These are phyloP conservation scores for Gymnobelideus leadbeateri DNA, from an alignment of 2,113 vertebrate genomes.

Conservation along the genomic window DNA sequence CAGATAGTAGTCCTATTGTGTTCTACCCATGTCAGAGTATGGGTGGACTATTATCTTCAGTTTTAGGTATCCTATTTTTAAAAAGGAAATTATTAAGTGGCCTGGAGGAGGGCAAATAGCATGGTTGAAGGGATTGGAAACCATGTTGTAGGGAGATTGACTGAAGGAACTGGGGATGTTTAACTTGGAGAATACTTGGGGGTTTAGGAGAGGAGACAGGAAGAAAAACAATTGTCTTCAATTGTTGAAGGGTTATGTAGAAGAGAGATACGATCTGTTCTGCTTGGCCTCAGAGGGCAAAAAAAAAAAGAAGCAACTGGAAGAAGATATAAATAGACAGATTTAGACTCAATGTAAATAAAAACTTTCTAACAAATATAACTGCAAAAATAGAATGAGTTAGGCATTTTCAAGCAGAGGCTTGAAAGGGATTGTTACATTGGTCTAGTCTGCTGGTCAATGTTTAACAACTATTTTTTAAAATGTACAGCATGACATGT, in stretches of 20 bases:
- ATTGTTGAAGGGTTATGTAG: neutral
- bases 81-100: neutral
- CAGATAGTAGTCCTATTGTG: neutral
- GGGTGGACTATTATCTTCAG: neutral
- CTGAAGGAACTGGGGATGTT: neutral
- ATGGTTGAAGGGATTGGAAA: neutral
- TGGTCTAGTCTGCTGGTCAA: neutral
- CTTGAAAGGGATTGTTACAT: neutral
- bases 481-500: neutral
- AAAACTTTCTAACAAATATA: neutral
- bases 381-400: neutral
- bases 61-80: neutral
- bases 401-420: neutral
- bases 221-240: neutral
- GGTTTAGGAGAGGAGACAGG: neutral
- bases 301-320: neutral
- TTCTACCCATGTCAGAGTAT: neutral
- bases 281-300: neutral
- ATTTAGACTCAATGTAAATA: neutral
- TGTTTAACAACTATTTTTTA: neutral
- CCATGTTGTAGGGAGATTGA: neutral
- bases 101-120: neutral
- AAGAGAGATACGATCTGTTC: neutral
- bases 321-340: neutral
- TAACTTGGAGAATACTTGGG: neutral